phyloP scores from a whole-genome alignment of 2,888 invertebrate species.

The Eristalis arbustorum region DNA sequence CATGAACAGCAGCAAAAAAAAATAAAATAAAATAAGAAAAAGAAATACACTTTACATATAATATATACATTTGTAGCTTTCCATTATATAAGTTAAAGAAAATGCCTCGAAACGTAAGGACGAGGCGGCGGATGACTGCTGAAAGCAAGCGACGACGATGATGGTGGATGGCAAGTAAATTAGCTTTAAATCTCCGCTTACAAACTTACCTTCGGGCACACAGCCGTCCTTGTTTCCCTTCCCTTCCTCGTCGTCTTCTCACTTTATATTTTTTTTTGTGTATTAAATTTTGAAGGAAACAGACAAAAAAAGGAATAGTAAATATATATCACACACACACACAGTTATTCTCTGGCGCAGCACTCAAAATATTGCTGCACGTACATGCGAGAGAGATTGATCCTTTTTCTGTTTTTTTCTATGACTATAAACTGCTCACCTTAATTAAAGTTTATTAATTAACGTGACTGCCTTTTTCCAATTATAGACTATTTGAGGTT shows the following conservation, averaged over 20 bases:
- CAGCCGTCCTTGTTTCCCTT: slow-evolving; percentile 52
- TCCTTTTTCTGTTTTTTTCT: not conserved
- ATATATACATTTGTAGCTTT: slow-evolving; percentile 19
- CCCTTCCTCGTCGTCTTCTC: slow-evolving; percentile 7
- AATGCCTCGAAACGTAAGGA: slow-evolving; percentile 32
- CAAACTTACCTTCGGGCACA: slow-evolving; percentile 60
- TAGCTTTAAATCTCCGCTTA: slow-evolving; percentile 53
- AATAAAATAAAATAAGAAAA: no score
- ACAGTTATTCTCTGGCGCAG: slow-evolving; percentile 63
- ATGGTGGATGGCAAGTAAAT: slow-evolving; percentile 37
- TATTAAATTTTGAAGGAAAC: not conserved
- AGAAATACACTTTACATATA: not conserved
- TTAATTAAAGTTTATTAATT: slow-evolving; percentile 52
- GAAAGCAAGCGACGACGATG: not conserved
- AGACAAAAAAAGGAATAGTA: not conserved
- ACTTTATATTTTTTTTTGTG: slow-evolving; percentile 9
- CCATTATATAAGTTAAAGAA: slow-evolving; percentile 62
- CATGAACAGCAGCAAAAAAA: slow-evolving; percentile 8
- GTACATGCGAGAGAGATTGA: slow-evolving; percentile 8
- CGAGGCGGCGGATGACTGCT: not conserved
- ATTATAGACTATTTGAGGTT: slow-evolving; percentile 35
- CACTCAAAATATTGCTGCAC: slow-evolving; percentile 61
- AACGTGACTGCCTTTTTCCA: slow-evolving; percentile 18
- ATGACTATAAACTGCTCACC: slow-evolving; percentile 10
- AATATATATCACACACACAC: slow-evolving; percentile 52